Percentiles rank a stretch among this genome's conserved stretches.
phyloP scores from a whole-genome alignment of 2,888 invertebrate species.

The Himalopsyche japonica region DNA sequence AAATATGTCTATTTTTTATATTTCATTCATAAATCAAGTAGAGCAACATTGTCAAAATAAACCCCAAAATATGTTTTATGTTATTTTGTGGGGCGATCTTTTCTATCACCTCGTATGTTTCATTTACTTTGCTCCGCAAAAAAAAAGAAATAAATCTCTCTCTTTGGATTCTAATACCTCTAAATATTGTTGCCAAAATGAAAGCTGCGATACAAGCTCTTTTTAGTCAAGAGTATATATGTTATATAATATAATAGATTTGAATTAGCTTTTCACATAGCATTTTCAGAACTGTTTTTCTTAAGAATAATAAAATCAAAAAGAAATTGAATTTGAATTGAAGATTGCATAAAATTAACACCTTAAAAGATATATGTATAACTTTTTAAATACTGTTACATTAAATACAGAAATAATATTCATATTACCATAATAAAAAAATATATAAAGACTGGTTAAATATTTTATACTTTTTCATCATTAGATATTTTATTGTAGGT shows the following conservation, averaged over 20 bases:
- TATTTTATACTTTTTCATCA: no score
- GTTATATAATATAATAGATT: not conserved
- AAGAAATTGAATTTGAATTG: no score
- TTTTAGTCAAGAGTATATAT: not conserved
- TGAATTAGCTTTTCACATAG: not conserved
- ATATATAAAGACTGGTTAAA: no score
- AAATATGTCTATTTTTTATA: no score
- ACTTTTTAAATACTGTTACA: no score
- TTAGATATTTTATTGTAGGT: no score
- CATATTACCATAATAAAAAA: no score
- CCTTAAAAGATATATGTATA: no score
- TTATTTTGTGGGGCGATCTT: not conserved
- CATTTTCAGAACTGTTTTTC: no score
- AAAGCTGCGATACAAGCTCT: not conserved
- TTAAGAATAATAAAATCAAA: no score
- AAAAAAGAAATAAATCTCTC: constrained; percentile 6
- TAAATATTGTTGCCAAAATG: not conserved
- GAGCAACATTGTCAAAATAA: not conserved
- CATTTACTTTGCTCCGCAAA: not conserved
- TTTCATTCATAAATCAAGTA: not conserved
- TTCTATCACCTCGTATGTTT: not conserved
- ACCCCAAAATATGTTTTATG: not conserved
- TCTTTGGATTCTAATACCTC: not conserved
- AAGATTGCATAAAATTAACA: no score
- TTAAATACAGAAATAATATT: no score